Evolutionary conservation across 2,797 vertebrate genomes (phyloP).

Genomic region (Urocyon cinereoargenteus): DNA sequence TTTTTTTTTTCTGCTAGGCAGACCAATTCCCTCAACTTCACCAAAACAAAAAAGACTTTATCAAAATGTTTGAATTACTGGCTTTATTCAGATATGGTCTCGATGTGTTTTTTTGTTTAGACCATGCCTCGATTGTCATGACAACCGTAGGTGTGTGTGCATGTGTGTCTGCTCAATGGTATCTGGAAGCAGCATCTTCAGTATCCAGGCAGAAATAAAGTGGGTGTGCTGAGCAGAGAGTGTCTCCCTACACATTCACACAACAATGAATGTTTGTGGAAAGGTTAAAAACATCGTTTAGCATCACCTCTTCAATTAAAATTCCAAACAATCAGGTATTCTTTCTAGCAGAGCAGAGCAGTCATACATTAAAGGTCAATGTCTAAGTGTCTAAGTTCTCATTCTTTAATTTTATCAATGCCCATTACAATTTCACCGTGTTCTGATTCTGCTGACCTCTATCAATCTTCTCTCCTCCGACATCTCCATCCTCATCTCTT

Average conservation of each 20-base stretch:
- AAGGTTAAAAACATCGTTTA: not conserved
- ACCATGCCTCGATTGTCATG: constrained; percentile 28
- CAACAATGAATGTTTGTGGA: not conserved
- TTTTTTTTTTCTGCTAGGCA: not conserved
- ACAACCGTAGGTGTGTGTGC: not conserved
- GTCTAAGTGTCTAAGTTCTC: not conserved
- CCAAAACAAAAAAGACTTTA: constrained; percentile 20
- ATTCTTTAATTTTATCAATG: not conserved
- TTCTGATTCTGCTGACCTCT: not conserved
- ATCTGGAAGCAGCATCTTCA: constrained; percentile 45
- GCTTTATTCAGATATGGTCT: constrained; percentile 18
- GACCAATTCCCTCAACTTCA: not conserved
- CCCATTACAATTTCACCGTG: not conserved
- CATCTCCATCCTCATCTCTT: not conserved
- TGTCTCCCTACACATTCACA: constrained; percentile 26
- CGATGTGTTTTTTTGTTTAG: constrained; percentile 36
- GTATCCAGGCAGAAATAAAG: constrained; percentile 28
- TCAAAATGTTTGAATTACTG: constrained; percentile 47
- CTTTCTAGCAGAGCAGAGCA: not conserved
- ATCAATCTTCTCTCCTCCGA: not conserved
- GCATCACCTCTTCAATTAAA: constrained; percentile 7
- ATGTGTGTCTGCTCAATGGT: not conserved
- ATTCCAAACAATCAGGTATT: not conserved
- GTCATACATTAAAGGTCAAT: not conserved
- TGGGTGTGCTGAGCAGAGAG: not conserved